Evolutionary conservation across 2,888 invertebrate species (phyloP), one percentile per base, ranked within the genome.

Genomic region (Ormyrus labotus): DNA sequence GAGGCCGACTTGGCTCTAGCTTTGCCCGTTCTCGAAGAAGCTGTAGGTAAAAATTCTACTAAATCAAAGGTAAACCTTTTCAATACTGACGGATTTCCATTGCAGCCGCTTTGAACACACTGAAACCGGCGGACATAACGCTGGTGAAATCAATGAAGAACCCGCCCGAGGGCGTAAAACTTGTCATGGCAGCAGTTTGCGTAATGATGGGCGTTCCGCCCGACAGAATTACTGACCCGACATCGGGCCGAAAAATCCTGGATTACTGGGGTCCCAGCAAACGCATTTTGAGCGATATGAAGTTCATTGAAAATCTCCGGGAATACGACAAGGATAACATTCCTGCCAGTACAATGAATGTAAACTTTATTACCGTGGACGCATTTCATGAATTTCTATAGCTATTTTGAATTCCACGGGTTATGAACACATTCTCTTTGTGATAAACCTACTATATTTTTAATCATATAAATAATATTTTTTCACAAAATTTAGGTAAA

Each of bases 1-100:
- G 97, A 98, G 92, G 96, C 96, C 78, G 98, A 98, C 91, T 92
- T 99, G 86, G 97, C 98, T 0, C 93, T 95, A 86, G 97, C 97
- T 6, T 93, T 97, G 83, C 97, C 97, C 5, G 95, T 96, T 87
- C 92, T 97, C 78, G 95, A 96, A 91, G 95, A 94, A 86, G 94
- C 94, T 7, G 92, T 94, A 83, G 87, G 88, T 88, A 83, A 47
- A 34, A 45, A 65, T 34, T 34, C 34, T 34, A 34, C 34, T 3
- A 34, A 34, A 34, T 34, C 34, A 34, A 34, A 34, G 34, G 34
- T 34, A 3, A 34, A 34, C 34, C 34, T 34, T 3, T 2, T 34
- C 34, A 34, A 0, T 34, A 34, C 34, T 34, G 34, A 34, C 34
- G 3, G 3, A 3, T 67, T 58, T 77, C 69, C 34, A 67, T 73